phyloP scores from a whole-genome alignment of 1,140 invertebrate genomes.

The Microplitis mediator region DNA sequence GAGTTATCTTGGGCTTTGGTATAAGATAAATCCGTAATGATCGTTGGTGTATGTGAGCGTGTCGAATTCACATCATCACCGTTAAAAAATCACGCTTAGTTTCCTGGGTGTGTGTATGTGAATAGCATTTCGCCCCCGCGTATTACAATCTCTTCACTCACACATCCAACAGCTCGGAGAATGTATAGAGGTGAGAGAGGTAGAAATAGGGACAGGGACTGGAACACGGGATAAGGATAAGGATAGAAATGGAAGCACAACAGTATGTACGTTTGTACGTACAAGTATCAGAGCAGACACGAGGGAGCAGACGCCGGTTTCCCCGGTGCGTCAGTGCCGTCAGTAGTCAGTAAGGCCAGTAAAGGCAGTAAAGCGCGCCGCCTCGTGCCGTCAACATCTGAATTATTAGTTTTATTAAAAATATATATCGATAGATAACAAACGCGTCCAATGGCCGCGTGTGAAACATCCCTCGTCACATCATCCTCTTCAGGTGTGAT shows the following conservation, averaged over 20 bases:
- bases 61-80: neutral
- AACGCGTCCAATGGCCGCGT: constrained; percentile 27
- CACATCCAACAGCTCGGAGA: no score
- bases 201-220: no score
- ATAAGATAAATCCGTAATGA: no score
- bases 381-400: constrained; percentile 22
- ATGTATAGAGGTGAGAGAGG: no score
- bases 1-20: no score
- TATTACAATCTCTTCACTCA: neutral
- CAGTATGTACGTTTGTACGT: no score
- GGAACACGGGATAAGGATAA: no score
- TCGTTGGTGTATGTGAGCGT: neutral
- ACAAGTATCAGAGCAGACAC: neutral
- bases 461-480: constrained; percentile 17
- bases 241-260: no score
- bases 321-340: neutral
- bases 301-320: constrained; percentile 10
- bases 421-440: neutral
- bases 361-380: constrained; percentile 25
- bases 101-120: neutral
- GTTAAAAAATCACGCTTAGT: neutral
- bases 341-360: no score
- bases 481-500: constrained; percentile 21
- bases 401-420: neutral
- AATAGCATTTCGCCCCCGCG: neutral